phyloP scores from a whole-genome alignment of 2,113 vertebrate species.

The Panthera leo region DNA sequence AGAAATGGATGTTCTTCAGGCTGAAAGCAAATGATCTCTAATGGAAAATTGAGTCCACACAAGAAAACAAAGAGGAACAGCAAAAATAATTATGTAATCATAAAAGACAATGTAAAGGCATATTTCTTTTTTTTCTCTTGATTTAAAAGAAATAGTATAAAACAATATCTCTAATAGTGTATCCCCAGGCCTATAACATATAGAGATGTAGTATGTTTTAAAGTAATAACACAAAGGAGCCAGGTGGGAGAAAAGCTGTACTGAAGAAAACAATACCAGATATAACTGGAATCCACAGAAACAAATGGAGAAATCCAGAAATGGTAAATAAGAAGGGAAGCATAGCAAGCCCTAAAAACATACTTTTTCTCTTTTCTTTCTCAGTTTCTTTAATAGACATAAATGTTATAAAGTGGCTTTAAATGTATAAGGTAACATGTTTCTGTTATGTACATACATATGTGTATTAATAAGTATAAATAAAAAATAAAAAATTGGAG shows the following conservation, averaged over 20 bases:
- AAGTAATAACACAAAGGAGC: neutral
- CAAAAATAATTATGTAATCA: neutral
- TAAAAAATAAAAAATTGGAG: neutral
- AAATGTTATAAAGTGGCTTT: neutral
- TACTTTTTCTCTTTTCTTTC: neutral
- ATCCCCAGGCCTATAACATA: neutral
- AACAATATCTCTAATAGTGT: neutral
- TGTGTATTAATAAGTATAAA: neutral
- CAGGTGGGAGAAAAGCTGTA: neutral
- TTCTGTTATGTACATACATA: neutral
- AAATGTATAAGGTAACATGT: neutral
- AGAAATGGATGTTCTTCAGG: neutral
- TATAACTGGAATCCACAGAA: neutral
- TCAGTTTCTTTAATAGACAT: neutral
- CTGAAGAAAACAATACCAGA: neutral
- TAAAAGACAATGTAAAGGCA: neutral
- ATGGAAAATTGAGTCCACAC: neutral
- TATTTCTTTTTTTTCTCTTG: neutral
- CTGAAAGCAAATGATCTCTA: neutral
- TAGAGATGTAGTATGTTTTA: neutral
- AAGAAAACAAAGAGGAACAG: neutral
- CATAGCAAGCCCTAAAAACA: neutral
- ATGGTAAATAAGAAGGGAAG: neutral
- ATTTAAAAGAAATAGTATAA: neutral
- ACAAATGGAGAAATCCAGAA: neutral